Evolutionary conservation across 2,797 vertebrate genomes (phyloP).

Genomic region (Phylloscopus collybita): DNA sequence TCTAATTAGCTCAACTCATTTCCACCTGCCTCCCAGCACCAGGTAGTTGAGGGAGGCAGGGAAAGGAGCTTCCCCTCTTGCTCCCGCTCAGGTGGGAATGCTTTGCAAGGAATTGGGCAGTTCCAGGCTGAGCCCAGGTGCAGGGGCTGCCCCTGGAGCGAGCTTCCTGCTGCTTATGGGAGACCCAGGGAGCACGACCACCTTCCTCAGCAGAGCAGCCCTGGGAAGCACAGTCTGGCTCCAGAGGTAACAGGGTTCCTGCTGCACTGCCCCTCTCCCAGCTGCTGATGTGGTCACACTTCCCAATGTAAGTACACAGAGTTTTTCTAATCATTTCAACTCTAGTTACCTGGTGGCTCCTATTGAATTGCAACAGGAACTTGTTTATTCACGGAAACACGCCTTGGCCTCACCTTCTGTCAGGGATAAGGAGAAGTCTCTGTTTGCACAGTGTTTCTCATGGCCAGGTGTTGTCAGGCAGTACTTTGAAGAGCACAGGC

Average conservation of each 20-base stretch:
- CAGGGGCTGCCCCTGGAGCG: fast-evolving
- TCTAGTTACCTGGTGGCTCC: background rate
- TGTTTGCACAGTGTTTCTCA: fast-evolving
- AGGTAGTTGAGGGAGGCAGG: background rate
- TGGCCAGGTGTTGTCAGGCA: background rate
- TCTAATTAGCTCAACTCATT: background rate
- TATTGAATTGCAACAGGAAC: background rate
- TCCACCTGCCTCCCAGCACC: background rate
- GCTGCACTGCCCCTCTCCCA: fast-evolving
- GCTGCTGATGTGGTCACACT: fast-evolving
- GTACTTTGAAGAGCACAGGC: background rate
- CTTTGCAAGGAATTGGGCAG: background rate
- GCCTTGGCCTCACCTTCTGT: background rate
- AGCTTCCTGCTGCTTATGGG: background rate
- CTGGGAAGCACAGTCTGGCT: fast-evolving
- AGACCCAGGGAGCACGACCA: fast-evolving
- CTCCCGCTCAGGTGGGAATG: background rate
- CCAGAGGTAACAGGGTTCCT: background rate
- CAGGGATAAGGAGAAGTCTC: background rate
- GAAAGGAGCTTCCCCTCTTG: background rate
- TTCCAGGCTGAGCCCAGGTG: background rate
- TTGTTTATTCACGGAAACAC: background rate
- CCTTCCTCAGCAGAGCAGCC: fast-evolving
- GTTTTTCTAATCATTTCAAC: fast-evolving
- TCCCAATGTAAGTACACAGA: fast-evolving